Percentiles rank a stretch among this genome's conserved stretches.
Conservation (phyloP, 2,888 invertebrate genomes). For the Xylocampa areola region DNA sequence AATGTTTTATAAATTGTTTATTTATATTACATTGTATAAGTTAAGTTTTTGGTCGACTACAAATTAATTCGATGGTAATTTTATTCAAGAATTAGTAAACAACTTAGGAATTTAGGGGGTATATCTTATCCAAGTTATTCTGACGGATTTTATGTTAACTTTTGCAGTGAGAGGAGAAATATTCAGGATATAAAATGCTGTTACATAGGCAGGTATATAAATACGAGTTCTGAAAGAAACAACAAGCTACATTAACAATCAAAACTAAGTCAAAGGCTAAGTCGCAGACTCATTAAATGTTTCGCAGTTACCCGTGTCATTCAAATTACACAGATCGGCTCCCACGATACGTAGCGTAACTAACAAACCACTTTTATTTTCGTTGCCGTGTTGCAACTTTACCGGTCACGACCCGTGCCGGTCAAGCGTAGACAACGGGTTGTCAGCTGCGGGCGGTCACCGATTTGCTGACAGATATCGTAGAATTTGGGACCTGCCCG, state of each 20-base stretch:
- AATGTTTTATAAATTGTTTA: no score
- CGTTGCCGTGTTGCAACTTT: conserved; percentile 38
- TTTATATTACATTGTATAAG: no score
- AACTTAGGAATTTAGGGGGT: no score
- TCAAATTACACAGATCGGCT: conserved; percentile 46
- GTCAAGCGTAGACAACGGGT: conserved; percentile 22
- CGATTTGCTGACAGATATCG: conserved; percentile 25
- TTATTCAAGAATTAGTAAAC: no score
- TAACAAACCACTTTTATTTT: conserved; percentile 52
- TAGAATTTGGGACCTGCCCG: conserved; percentile 29
- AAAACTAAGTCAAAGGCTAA: conserved; percentile 38
- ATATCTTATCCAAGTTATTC: no score
- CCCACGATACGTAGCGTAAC: conserved; percentile 50
- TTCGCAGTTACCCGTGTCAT: conserved; percentile 39
- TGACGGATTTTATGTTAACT: no score
- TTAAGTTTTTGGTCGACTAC: no score
- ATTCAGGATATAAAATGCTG: no score
- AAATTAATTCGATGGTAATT: no score
- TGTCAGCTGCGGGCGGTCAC: conserved; percentile 31
- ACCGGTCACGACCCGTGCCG: conserved; percentile 49
- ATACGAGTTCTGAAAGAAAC: no score
- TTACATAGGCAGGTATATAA: no score
- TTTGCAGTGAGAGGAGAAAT: no score
- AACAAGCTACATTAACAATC: conserved; percentile 7
- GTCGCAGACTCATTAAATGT: conserved; percentile 32